Evolutionary conservation across 2,888 invertebrate species (phyloP), one percentile per base, ranked within the genome.

Genomic region (Cantharis nigra): DNA sequence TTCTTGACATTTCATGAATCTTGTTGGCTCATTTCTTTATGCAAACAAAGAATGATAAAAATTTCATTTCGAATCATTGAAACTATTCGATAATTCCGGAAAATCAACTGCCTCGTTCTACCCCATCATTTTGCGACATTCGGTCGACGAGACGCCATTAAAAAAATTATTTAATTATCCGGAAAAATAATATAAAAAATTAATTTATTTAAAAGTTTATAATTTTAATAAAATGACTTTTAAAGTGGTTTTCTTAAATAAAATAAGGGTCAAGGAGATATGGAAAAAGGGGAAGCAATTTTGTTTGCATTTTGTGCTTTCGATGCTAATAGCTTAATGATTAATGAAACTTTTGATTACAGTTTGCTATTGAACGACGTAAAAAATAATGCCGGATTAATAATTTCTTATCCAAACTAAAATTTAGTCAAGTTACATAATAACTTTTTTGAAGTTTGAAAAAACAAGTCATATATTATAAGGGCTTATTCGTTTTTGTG

Each of bases 261-360:
- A 65, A 65, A 13, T 23, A 13, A 20, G n/a, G 65, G 20, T 65
- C 65, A 65, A 65, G 23, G 20, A 13, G 65, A 65, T 65, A n/a
- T 65, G 65, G 20, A 23, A 65, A 65, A 20, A 23, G 20, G 65
- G 65, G 65, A 20, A 23, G 65, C 20, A 65, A 65, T 16, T 23
- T 23, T 23, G 20, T 20, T 63, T 64, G 71, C 23, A 63, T 71
- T 71, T 71, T 71, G 71, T 71, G 18, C 64, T 71, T 64, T 71
- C 18, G 26, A 64, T 63, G 63, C 64, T 71, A 71, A 30, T 63
- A 20, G 63, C 30, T 64, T 64, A 63, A 28, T 71, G 71, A 71
- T 71, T 71, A 64, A 71, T 71, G 71, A 28, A 20, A n/a, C 28
- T 71, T 71, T 63, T 71, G 63, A 64, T 71, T 71, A 63, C 20